Conservation (phyloP, 2,113 vertebrate genomes). For the Arenaria interpres region DNA sequence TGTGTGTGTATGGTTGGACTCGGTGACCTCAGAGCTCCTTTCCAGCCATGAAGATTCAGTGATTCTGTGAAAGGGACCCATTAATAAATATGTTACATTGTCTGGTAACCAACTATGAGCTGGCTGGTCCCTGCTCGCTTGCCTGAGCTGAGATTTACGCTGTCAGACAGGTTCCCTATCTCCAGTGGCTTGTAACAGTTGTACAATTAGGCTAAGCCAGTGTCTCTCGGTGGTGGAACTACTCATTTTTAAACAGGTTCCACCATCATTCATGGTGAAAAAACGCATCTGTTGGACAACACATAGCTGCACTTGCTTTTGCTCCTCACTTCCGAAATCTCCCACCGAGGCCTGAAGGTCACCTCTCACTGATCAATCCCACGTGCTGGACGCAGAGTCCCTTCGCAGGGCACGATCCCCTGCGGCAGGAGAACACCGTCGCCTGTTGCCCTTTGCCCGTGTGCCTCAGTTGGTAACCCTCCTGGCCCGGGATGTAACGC, state of each 20-base stretch:
- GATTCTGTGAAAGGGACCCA: too few relatives aligned
- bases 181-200: background rate
- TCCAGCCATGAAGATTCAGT: too few relatives aligned
- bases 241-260: background rate
- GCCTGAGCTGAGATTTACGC: background rate
- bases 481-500: accelerated
- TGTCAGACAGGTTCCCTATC: background rate
- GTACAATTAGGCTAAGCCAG: background rate
- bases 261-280: background rate
- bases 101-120: background rate
- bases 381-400: background rate
- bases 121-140: background rate
- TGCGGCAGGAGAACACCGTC: background rate
- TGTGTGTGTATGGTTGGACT: too few relatives aligned
- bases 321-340: background rate
- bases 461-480: background rate
- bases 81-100: background rate
- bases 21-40: too few relatives aligned
- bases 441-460: background rate
- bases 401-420: background rate
- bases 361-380: background rate
- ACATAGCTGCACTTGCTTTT: background rate
- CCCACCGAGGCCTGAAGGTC: background rate
- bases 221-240: background rate
- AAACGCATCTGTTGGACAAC: background rate